Evolutionary conservation across 2,888 invertebrate genomes (phyloP), one percentile per base, ranked within the genome.

Genomic region (Muscina levida): DNA sequence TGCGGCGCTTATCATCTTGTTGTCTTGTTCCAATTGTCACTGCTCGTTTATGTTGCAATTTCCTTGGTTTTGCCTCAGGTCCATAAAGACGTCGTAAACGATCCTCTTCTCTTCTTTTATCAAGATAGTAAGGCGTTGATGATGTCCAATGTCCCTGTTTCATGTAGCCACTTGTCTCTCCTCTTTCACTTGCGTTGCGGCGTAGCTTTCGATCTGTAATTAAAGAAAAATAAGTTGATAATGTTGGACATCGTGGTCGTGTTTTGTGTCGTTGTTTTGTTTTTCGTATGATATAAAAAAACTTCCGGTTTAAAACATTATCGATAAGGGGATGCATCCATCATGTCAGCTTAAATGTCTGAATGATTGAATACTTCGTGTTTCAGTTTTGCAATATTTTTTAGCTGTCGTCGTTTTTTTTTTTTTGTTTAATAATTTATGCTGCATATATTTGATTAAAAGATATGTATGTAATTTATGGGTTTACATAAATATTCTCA

Each of bases 251-350:
- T 13, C 31, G 31, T 56, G n/a, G n/a, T 56, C 46, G 48, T 56
- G 10, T 22, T 22, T n/a, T n/a, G 17, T 31, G 48, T 46, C 2
- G 11, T 44, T 48, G 11, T 46, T 46, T 46, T 26, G 2, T 66
- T 42, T 59, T 46, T 66, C 2, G 13, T 22, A n/a, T 22, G 46
- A 22, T 10, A 24, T 2, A 26, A 11, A 3, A 67, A 62, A 62
- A 53, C 53, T 76, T 76, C 65, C 75, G 70, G 62, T 76, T 11
- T 31, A 15, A 70, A 65, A 19, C 19, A 26, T 65, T 44, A n/a
- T 13, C 17, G 22, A 59, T 19, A 48, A 48, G 48, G n/a, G n/a
- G 48, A 48, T 48, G 19, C 15, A 46, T 11, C 10, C n/a, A 6
- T 15, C 3, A 46, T 46, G 6, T 6, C 2, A 42, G n/a, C 2